phyloP scores from a whole-genome alignment of 2,888 invertebrate genomes.

The Osmoderma eremita region DNA sequence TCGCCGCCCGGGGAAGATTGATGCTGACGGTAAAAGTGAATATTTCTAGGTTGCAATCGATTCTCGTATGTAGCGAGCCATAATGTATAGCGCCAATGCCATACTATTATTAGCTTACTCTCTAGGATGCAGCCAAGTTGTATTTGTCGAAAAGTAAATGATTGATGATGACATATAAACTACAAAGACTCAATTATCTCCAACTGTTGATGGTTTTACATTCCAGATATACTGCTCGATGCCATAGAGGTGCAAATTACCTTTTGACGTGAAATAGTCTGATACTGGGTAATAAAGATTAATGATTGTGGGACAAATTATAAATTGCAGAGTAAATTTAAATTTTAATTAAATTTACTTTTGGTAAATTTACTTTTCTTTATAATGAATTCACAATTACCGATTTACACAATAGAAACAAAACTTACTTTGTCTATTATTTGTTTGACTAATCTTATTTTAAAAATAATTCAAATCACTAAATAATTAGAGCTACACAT shows the following conservation, averaged over 20 bases:
- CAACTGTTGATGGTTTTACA: slow-evolving; percentile 25
- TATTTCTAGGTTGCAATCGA: slow-evolving; percentile 25
- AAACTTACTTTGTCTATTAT: too few relatives aligned
- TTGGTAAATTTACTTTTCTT: too few relatives aligned
- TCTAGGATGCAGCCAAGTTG: slow-evolving; percentile 13
- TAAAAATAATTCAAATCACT: too few relatives aligned
- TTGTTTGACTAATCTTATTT: too few relatives aligned
- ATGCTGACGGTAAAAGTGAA: slow-evolving; percentile 38
- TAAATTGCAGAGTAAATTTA: too few relatives aligned
- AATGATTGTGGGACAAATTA: too few relatives aligned
- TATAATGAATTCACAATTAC: too few relatives aligned
- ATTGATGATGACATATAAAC: slow-evolving; percentile 8
- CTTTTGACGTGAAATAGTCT: slow-evolving; percentile 12
- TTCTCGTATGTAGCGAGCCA: slow-evolving; percentile 15
- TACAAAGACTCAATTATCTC: slow-evolving; percentile 14
- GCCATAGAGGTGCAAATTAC: slow-evolving; percentile 14
- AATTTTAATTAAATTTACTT: too few relatives aligned
- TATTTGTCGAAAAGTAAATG: slow-evolving; percentile 13
- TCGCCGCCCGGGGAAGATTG: slow-evolving; percentile 34
- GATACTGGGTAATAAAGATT: slow-evolving; percentile 11
- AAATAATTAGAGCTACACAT: too few relatives aligned
- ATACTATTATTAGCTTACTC: slow-evolving; percentile 29
- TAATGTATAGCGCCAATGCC: slow-evolving; percentile 25
- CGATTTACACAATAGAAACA: too few relatives aligned
- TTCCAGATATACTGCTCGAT: slow-evolving; percentile 14